These are phyloP conservation scores for Akabosia matsudoensis DNA, from an alignment of 1,140 invertebrate species.

Conservation along the genomic window DNA sequence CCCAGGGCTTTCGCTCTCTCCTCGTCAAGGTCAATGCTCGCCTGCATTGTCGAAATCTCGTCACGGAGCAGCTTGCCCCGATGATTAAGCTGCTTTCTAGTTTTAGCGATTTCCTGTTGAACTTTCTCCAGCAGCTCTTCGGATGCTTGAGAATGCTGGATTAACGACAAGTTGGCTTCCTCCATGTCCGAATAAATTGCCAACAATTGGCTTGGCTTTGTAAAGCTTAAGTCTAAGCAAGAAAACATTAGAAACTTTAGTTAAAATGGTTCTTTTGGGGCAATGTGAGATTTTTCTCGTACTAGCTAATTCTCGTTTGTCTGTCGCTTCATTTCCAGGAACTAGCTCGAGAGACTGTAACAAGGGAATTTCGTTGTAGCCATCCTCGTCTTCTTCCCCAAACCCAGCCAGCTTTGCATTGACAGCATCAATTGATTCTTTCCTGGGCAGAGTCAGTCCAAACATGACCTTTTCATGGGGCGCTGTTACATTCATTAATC, in stretches of 20 bases:
- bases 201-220: constrained; percentile 40
- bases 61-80: constrained; percentile 20
- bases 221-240: constrained; percentile 39
- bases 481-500: background rate
- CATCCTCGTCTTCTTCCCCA: constrained; percentile 27
- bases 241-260: no score
- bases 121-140: constrained; percentile 42
- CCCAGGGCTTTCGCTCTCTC: constrained; percentile 19
- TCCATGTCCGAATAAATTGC: constrained; percentile 45
- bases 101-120: constrained; percentile 34
- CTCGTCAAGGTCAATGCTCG: constrained; percentile 30
- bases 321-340: constrained; percentile 31
- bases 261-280: no score
- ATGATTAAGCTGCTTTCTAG: constrained; percentile 33
- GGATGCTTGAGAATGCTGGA: constrained; percentile 43
- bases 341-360: constrained; percentile 38
- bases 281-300: background rate
- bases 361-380: constrained; percentile 35
- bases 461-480: background rate
- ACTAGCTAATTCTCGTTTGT: constrained; percentile 39
- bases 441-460: background rate
- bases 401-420: background rate
- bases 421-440: background rate
- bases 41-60: constrained; percentile 31
- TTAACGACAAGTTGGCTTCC: constrained; percentile 42